phyloP scores from a whole-genome alignment of 2,888 invertebrate species.

The Eupithecia subfuscata region DNA sequence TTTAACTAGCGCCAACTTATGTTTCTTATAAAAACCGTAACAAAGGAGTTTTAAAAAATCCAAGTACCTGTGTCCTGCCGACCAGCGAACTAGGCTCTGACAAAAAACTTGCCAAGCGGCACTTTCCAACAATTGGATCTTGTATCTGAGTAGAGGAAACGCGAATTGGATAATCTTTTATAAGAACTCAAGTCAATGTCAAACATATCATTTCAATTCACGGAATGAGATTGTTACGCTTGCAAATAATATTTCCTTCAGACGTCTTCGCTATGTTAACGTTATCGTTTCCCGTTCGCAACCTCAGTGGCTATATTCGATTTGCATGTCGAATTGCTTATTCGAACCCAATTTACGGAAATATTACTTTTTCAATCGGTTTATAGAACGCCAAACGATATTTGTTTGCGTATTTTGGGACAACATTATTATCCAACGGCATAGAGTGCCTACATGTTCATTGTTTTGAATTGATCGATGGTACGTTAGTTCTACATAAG shows the following conservation, averaged over 20 bases:
- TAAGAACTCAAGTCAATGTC: not conserved
- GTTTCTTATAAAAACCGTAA: too few species aligned
- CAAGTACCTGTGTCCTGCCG: too few species aligned
- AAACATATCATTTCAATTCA: not conserved
- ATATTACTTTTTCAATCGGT: constrained; percentile 45
- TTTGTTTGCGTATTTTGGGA: constrained; percentile 2
- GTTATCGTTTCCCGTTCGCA: constrained; percentile 29
- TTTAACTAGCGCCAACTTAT: too few species aligned
- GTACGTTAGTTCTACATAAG: constrained; percentile 19
- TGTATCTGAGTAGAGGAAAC: not conserved
- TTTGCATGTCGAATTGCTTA: constrained; percentile 38
- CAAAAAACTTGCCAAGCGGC: not conserved
- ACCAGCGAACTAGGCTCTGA: not conserved
- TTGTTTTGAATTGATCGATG: constrained; percentile 39
- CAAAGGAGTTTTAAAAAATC: too few species aligned
- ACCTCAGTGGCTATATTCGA: constrained; percentile 24
- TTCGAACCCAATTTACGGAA: constrained; percentile 26
- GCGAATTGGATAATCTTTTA: not conserved
- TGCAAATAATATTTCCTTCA: constrained; percentile 19
- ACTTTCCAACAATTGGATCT: not conserved
- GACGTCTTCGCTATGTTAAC: constrained; percentile 22
- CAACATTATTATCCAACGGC: constrained; percentile 15
- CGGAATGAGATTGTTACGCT: not conserved
- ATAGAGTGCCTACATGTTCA: constrained; percentile 18
- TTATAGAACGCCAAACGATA: constrained; percentile 40